Evolutionary conservation across 2,888 invertebrate genomes (phyloP).

Genomic region (Sicus ferrugineus): DNA sequence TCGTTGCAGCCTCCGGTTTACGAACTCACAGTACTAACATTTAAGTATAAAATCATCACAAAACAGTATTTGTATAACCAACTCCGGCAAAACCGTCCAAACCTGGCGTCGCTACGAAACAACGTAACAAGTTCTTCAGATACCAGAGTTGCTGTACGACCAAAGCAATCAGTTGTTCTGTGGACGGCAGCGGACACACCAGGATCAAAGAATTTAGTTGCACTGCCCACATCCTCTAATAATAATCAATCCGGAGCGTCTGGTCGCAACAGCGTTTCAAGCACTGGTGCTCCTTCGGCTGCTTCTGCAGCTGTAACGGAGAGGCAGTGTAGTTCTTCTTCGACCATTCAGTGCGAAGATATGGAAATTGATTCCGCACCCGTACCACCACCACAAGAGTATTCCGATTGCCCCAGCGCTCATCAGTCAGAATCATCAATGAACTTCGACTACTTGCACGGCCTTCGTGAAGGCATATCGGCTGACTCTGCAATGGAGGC

Average conservation of each 20-base stretch:
- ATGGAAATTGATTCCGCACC: slow-evolving; percentile 63
- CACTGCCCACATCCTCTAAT: slow-evolving; percentile 23
- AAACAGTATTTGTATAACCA: slow-evolving; percentile 1
- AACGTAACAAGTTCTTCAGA: neutral
- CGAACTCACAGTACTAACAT: neutral
- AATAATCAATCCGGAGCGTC: slow-evolving; percentile 1
- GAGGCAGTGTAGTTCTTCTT: slow-evolving; percentile 37
- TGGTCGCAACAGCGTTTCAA: slow-evolving; percentile 16
- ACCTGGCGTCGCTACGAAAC: neutral
- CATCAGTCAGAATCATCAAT: slow-evolving; percentile 59
- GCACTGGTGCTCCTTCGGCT: slow-evolving; percentile 22
- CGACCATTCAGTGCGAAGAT: slow-evolving; percentile 56
- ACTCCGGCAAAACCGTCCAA: neutral
- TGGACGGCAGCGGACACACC: slow-evolving; percentile 16
- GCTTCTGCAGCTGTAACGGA: slow-evolving; percentile 21
- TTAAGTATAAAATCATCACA: neutral
- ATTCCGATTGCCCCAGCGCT: slow-evolving; percentile 48
- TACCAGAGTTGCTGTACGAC: slow-evolving; percentile 11
- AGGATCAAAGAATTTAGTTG: slow-evolving; percentile 13
- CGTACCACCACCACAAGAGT: slow-evolving; percentile 57
- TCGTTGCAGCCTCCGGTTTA: slow-evolving; percentile 48
- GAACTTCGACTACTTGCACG: slow-evolving; percentile 62
- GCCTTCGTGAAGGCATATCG: slow-evolving; percentile 46
- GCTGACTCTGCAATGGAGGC: slow-evolving; percentile 35
- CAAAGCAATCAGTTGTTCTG: neutral